These are phyloP conservation scores for Papilio dardanus DNA, from an alignment of 1,140 invertebrate genomes.

Conservation along the genomic window DNA sequence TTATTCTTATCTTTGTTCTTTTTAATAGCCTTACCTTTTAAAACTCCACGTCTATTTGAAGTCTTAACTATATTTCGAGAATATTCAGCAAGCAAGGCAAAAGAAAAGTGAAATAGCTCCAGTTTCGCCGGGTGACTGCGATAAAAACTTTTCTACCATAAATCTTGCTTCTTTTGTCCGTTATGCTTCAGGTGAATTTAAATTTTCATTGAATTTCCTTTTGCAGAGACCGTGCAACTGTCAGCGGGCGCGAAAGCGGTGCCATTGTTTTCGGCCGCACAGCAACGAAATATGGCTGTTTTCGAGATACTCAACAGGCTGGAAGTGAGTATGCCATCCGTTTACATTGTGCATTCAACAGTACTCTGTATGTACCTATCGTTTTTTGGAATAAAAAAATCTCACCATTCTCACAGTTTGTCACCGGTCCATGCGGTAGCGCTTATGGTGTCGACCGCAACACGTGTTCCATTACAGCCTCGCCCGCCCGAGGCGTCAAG, in stretches of 20 bases:
- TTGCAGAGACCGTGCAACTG: conserved; percentile 92
- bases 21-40: conserved; percentile 15
- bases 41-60: conserved; percentile 7
- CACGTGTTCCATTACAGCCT: conserved; percentile 62
- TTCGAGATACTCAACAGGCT: conserved; percentile 98
- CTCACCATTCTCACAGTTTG: conserved; percentile 52
- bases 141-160: conserved; percentile 28
- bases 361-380: conserved; percentile 32
- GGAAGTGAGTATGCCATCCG: conserved; percentile 86
- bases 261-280: conserved; percentile 95
- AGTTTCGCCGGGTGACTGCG: conserved; percentile 7
- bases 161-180: conserved; percentile 30
- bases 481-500: conserved; percentile 44
- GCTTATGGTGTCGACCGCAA: conserved; percentile 60
- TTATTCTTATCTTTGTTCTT: background rate
- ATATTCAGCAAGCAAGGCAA: conserved; percentile 2
- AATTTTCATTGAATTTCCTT: conserved; percentile 43
- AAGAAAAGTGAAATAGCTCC: conserved; percentile 14
- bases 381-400: conserved; percentile 42
- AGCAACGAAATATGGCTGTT: conserved; percentile 98
- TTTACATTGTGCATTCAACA: conserved; percentile 47
- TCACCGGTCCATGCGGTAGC: conserved; percentile 43
- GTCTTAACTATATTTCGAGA: conserved; percentile 17
- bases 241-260: conserved; percentile 92
- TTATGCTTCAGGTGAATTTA: conserved; percentile 36